Evolutionary conservation across 2,797 vertebrate species (phyloP).

Genomic region (Glossophaga mutica): DNA sequence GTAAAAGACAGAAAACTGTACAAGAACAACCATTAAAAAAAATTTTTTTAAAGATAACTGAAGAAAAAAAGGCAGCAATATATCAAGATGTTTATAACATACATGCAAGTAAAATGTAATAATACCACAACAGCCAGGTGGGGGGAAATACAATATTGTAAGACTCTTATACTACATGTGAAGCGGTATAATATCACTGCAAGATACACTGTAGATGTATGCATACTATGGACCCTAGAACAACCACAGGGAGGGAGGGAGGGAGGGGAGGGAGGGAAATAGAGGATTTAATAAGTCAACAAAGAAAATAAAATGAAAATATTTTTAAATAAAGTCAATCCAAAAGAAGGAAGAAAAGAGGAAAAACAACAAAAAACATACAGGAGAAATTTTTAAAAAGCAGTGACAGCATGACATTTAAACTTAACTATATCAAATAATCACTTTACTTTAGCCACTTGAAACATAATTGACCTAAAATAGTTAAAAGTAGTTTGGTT

Average conservation of each 20-base stretch:
- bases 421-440: not conserved
- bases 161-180: not conserved
- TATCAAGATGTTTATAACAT: not conserved
- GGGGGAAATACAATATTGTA: not conserved
- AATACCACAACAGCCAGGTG: not conserved
- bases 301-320: not conserved
- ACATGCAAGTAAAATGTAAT: not conserved
- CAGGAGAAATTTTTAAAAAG: not conserved
- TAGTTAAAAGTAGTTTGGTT: not conserved
- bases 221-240: not conserved
- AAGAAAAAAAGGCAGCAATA: not conserved
- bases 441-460: not conserved
- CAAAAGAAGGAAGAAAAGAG: not conserved
- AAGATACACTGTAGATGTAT: not conserved
- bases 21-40: too few relatives aligned
- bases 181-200: not conserved
- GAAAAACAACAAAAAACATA: not conserved
- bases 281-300: not conserved
- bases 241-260: not conserved
- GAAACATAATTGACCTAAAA: not conserved
- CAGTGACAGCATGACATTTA: not conserved
- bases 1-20: too few relatives aligned
- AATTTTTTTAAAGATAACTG: too few relatives aligned
- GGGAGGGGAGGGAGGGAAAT: not conserved
- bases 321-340: not conserved